phyloP scores from a whole-genome alignment of 2,797 vertebrate species.

The Cyprinella venusta region DNA sequence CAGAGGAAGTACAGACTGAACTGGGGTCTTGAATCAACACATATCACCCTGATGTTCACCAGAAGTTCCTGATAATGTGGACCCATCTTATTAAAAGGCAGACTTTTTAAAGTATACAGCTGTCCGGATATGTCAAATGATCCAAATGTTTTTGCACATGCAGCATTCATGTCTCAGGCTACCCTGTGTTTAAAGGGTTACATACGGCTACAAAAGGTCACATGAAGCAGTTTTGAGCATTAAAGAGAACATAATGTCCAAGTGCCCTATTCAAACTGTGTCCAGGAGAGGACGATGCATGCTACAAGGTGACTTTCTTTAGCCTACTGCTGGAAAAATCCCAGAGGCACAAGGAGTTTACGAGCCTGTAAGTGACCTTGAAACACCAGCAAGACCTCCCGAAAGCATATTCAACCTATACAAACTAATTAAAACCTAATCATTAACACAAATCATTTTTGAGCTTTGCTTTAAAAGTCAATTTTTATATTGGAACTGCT shows the following conservation, averaged over 20 bases:
- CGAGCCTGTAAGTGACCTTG: slow-evolving; percentile 51
- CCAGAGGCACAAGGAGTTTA: slow-evolving; percentile 53
- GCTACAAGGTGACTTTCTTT: slow-evolving; percentile 59
- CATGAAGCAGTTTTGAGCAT: slow-evolving; percentile 22
- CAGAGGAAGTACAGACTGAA: neutral
- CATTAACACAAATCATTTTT: slow-evolving; percentile 46
- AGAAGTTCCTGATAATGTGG: neutral
- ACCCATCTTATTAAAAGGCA: neutral
- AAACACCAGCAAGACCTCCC: slow-evolving; percentile 42
- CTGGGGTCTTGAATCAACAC: slow-evolving; percentile 25
- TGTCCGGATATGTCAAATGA: neutral
- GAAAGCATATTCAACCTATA: slow-evolving; percentile 35
- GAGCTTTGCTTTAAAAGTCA: neutral
- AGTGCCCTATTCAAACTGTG: slow-evolving; percentile 12
- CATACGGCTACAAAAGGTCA: neutral
- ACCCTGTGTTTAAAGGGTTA: slow-evolving; percentile 18
- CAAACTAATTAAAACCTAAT: slow-evolving; percentile 39
- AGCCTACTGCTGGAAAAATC: slow-evolving; percentile 46
- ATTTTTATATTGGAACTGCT: neutral
- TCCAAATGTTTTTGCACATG: neutral
- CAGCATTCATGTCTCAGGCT: neutral
- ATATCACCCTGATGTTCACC: neutral
- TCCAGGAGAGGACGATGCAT: slow-evolving; percentile 50
- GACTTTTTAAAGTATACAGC: neutral
- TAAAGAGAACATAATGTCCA: slow-evolving; percentile 24